Percentiles rank a stretch among this genome's conserved stretches.
Conservation (phyloP, 2,113 vertebrate genomes). For the Phrynocephalus versicolor region DNA sequence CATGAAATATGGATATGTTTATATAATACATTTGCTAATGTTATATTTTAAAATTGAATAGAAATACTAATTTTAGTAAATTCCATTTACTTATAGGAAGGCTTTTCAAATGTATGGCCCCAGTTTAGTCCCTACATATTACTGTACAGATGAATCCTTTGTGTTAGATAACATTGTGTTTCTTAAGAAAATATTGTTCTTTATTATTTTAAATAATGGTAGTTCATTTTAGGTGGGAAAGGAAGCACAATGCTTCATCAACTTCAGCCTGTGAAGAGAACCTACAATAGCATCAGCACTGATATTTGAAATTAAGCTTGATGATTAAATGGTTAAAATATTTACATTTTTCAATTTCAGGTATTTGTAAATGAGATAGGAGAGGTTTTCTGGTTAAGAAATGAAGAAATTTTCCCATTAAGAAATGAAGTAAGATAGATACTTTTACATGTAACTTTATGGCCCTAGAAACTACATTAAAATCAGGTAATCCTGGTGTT, state of each 20-base stretch:
- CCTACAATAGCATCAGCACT: neutral
- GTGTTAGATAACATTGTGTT: neutral
- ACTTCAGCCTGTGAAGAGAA: neutral
- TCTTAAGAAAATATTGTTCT: neutral
- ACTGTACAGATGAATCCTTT: neutral
- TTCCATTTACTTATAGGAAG: neutral
- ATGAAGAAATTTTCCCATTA: too few species aligned
- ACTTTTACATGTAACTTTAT: too few species aligned
- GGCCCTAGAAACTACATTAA: too few species aligned
- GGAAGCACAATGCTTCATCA: neutral
- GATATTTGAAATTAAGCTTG: too few species aligned
- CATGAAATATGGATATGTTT: neutral
- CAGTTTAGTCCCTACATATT: neutral
- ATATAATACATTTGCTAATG: neutral
- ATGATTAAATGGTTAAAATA: too few species aligned
- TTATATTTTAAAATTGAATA: neutral
- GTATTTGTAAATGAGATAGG: too few species aligned
- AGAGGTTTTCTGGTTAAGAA: too few species aligned
- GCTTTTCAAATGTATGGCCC: neutral
- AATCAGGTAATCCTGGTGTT: neutral
- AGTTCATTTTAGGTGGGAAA: neutral
- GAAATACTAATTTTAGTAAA: neutral
- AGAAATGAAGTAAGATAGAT: too few species aligned
- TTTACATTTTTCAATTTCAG: too few species aligned
- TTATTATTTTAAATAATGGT: neutral